phyloP scores from a whole-genome alignment of 2,888 invertebrate species.

The Sussaba pulchella region DNA sequence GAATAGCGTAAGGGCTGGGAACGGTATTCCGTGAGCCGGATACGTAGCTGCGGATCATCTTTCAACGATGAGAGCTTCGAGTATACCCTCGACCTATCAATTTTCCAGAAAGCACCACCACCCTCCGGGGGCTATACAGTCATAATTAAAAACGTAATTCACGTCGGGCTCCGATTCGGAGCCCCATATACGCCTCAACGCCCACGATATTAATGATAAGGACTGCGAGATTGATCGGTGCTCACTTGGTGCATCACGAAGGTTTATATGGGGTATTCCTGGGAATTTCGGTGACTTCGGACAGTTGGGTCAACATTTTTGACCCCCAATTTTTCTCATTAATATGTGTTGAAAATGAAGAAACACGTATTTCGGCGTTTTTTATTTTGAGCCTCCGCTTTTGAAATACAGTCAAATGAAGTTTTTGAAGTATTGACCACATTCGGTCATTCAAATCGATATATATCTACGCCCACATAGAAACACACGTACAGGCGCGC shows the following conservation, averaged over 20 bases:
- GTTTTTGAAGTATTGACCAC: too few relatives aligned
- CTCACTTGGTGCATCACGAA: neutral
- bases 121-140: neutral
- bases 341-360: too few relatives aligned
- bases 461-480: too few relatives aligned
- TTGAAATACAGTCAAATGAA: too few relatives aligned
- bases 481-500: too few relatives aligned
- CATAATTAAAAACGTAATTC: slow-evolving; percentile 25
- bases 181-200: neutral
- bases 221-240: neutral
- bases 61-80: slow-evolving; percentile 6
- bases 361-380: too few relatives aligned
- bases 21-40: neutral
- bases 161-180: slow-evolving; percentile 3
- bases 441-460: too few relatives aligned
- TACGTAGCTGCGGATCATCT: slow-evolving; percentile 6
- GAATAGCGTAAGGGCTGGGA: neutral
- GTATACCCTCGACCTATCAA: slow-evolving; percentile 23
- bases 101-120: neutral
- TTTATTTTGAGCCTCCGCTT: too few relatives aligned
- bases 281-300: too few relatives aligned
- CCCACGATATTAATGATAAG: slow-evolving; percentile 25
- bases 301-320: too few relatives aligned
- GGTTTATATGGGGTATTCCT: too few relatives aligned
- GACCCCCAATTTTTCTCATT: too few relatives aligned